Evolutionary conservation across 2,888 invertebrate genomes (phyloP), one percentile per base, ranked within the genome.

Genomic region (Phyto melanocephala): DNA sequence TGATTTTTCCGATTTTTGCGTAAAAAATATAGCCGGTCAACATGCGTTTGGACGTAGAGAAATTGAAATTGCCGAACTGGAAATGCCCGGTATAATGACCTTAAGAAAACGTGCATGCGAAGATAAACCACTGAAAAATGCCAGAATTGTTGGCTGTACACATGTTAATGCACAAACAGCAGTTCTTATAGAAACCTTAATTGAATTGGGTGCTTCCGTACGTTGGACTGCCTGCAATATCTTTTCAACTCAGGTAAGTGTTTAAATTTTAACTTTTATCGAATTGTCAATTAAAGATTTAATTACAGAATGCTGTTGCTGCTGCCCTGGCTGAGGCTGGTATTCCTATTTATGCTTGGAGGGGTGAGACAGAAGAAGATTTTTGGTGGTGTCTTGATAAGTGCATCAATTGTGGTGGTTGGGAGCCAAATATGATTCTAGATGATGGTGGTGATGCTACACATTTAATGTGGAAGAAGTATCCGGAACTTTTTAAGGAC

Each of bases 341-440:
- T 2, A 95, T 95, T 88, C 94, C 98, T 0, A 94, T 99, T 84
- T 99, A 96, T 92, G 97, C 98, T 1, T 99, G 98, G 98, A 95
- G 98, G 70, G 97, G 98, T 0, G 98, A 99, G 91, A 96, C 97
- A 0, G 98, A 98, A 90, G 98, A 98, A 88, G 98, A 99, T 86
- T 99, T 98, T 92, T 98, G 98, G 98, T 99, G 98, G 98, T 98
- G 98, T 90, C 97, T 98, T 86, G 98, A 98, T 91, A 96, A 95
- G 90, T 97, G 98, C 91, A 95, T 98, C 5, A 95, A 96, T 86
- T 93, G 94, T 0, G 95, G 96, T 84, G 94, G 94, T 86, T 99
- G 98, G 99, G 96, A 97, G 88, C 98, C 99, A 0, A 99, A 99
- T 91, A 96, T 99, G 96, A 98, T 99, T 87, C 92, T 99, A 82